phyloP scores from a whole-genome alignment of 2,797 vertebrate genomes.

The Propithecus perrieri region DNA sequence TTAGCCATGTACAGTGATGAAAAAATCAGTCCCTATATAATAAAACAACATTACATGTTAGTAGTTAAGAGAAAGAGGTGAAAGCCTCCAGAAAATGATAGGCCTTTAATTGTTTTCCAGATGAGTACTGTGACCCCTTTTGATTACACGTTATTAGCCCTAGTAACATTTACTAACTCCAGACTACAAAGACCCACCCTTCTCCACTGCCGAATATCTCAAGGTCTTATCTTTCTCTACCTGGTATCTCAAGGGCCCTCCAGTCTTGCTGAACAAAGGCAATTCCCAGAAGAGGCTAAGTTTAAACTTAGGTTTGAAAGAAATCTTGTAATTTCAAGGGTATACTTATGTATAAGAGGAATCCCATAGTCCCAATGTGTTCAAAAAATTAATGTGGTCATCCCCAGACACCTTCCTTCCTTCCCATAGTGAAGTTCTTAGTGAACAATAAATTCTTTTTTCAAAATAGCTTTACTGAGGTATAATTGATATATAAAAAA shows the following conservation, averaged over 20 bases:
- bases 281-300: not conserved
- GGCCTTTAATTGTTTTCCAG: not conserved
- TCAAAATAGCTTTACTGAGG: not conserved
- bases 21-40: not conserved
- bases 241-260: fast-evolving
- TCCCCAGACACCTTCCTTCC: not conserved
- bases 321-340: not conserved
- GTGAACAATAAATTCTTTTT: not conserved
- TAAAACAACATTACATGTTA: not conserved
- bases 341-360: not conserved
- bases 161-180: not conserved
- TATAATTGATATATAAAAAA: not conserved
- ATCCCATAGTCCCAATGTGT: not conserved
- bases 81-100: not conserved
- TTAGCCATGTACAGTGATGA: not conserved
- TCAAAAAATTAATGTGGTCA: not conserved
- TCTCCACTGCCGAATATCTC: not conserved
- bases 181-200: not conserved
- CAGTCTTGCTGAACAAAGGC: not conserved
- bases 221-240: not conserved
- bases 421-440: not conserved
- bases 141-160: not conserved
- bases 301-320: not conserved
- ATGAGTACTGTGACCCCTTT: not conserved
- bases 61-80: not conserved